Conservation (phyloP, 2,113 vertebrate species). For the Chloroceryle aenea region DNA sequence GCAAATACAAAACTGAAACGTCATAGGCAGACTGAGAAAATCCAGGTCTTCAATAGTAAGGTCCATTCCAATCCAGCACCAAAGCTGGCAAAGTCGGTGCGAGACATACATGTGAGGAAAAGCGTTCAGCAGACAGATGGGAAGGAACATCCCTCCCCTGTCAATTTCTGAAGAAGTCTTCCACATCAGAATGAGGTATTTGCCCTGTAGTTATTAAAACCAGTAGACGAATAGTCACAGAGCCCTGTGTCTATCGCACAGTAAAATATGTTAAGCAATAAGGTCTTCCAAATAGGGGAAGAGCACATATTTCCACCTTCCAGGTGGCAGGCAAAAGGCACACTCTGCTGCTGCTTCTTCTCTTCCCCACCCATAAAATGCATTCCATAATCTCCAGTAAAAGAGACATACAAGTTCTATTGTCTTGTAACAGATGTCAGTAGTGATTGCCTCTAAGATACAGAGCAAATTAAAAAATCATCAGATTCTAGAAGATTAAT, state of each 20-base stretch:
- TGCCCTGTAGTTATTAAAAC: neutral
- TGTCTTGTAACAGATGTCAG: neutral
- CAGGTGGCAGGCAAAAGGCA: neutral
- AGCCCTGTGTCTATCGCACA: neutral
- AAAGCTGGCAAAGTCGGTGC: neutral
- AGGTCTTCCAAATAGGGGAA: neutral
- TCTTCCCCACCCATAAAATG: neutral
- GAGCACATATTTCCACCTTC: neutral
- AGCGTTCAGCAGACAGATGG: neutral
- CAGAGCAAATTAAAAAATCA: neutral
- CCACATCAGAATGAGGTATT: neutral
- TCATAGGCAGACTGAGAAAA: neutral
- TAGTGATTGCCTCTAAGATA: neutral
- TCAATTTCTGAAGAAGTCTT: neutral
- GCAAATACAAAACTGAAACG: neutral
- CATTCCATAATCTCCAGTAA: neutral
- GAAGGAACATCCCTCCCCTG: neutral
- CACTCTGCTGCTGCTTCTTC: neutral
- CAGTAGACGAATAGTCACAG: fast-evolving
- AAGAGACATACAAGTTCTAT: neutral
- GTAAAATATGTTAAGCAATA: neutral
- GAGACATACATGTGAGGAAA: neutral
- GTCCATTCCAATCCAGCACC: neutral
- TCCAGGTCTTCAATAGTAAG: neutral
- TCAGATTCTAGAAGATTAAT: neutral